A percentile compares a stretch with the other conserved stretches of the same genome.
Evolutionary conservation across 2,888 invertebrate genomes (phyloP).

Genomic region (Bimastos eiseni): DNA sequence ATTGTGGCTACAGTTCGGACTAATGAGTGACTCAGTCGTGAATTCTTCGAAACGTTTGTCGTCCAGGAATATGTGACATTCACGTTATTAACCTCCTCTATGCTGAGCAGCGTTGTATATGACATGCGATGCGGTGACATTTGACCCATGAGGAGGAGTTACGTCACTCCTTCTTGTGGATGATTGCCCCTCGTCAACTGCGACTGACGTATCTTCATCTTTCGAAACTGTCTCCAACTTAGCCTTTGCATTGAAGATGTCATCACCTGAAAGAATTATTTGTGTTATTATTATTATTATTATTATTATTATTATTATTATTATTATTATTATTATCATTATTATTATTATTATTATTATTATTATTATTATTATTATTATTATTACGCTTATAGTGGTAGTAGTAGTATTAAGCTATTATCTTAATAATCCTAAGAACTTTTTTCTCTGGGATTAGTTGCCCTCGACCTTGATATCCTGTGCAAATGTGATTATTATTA

Average conservation of each 20-base stretch:
- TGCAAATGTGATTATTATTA: too few species aligned
- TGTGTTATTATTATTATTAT: too few species aligned
- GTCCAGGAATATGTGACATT: not conserved
- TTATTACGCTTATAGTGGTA: too few species aligned
- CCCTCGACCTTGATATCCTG: too few species aligned
- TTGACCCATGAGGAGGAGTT: not conserved
- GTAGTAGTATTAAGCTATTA: too few species aligned
- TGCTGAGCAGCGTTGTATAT: not conserved
- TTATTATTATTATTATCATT: too few species aligned
- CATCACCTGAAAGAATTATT: not conserved
- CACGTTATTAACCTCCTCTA: not conserved
- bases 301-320: too few species aligned
- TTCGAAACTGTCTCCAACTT: not conserved
- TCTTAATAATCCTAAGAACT: too few species aligned
- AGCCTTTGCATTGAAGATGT: not conserved
- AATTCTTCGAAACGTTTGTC: slow-evolving; percentile 13
- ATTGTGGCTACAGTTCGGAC: not conserved
- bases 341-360: too few species aligned
- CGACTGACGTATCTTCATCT: not conserved
- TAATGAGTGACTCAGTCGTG: not conserved
- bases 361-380: too few species aligned
- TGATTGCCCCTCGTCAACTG: not conserved
- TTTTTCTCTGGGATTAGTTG: too few species aligned
- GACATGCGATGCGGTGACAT: not conserved
- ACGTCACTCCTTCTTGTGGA: not conserved